Evolutionary conservation across 2,888 invertebrate genomes (phyloP).

Genomic region (Gandaritis pyraliata): DNA sequence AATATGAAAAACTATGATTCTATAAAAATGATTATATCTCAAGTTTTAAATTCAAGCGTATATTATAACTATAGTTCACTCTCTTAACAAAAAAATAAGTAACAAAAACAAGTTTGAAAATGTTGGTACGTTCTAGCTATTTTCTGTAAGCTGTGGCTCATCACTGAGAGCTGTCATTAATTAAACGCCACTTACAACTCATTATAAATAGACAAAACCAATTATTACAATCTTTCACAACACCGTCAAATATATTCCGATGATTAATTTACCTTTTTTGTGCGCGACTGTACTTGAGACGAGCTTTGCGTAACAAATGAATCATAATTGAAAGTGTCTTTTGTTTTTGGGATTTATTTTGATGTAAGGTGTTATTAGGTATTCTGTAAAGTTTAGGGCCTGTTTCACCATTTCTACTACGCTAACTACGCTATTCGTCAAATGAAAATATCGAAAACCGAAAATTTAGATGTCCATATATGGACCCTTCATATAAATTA

Average conservation of each 20-base stretch:
- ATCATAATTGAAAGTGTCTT: constrained; percentile 57
- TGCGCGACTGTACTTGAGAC: constrained; percentile 49
- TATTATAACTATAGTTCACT: too few species aligned
- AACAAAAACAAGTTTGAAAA: background rate
- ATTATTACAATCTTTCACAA: constrained; percentile 64
- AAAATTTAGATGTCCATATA: too few species aligned
- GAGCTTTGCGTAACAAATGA: constrained; percentile 46
- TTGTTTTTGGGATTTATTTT: constrained; percentile 49
- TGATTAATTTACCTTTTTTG: constrained; percentile 68
- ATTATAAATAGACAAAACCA: constrained; percentile 78
- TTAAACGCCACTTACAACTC: constrained; percentile 73
- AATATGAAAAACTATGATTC: too few species aligned
- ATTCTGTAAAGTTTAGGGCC: too few species aligned
- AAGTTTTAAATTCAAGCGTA: too few species aligned
- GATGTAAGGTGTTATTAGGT: constrained; percentile 1
- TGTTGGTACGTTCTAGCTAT: constrained; percentile 4
- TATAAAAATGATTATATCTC: too few species aligned
- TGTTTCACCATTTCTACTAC: too few species aligned
- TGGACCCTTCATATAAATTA: too few species aligned
- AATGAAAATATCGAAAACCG: too few species aligned
- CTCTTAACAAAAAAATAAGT: too few species aligned
- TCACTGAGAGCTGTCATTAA: constrained; percentile 67
- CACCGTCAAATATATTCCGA: constrained; percentile 48
- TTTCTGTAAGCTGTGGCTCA: constrained; percentile 37
- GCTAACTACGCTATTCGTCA: too few species aligned